Conservation (phyloP, 2,888 invertebrate species). For the Entomobrya proxima region DNA sequence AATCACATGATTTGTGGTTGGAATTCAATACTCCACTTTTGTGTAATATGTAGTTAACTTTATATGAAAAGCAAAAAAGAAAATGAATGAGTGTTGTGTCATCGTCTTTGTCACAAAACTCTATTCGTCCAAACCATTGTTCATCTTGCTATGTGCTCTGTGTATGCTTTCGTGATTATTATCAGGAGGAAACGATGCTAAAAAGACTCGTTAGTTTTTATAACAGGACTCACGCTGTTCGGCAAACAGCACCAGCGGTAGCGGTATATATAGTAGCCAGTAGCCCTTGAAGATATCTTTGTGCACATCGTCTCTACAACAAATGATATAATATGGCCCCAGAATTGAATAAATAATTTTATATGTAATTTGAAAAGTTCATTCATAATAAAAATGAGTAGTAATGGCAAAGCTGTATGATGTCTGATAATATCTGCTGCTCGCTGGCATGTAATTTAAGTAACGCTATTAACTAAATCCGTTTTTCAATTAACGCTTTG, state of each 20-base stretch:
- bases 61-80: slow-evolving; percentile 2
- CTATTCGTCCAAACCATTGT: slow-evolving; percentile 29
- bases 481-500: neutral
- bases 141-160: neutral
- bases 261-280: too few relatives aligned
- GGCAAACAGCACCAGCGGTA: slow-evolving; percentile 2
- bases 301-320: neutral
- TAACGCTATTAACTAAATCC: neutral
- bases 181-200: slow-evolving; percentile 35
- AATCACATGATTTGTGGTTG: slow-evolving; percentile 62
- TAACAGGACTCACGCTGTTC: slow-evolving; percentile 59
- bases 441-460: too few relatives aligned
- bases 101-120: slow-evolving; percentile 34
- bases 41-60: slow-evolving; percentile 48
- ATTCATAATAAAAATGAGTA: too few relatives aligned
- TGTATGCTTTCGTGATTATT: neutral
- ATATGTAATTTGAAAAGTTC: too few relatives aligned
- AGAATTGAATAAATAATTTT: too few relatives aligned
- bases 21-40: slow-evolving; percentile 58
- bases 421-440: too few relatives aligned
- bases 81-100: slow-evolving; percentile 60
- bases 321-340: too few relatives aligned
- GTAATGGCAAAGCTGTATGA: too few relatives aligned
- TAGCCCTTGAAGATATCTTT: neutral
- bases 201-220: slow-evolving; percentile 48